A percentile compares a stretch with the other conserved stretches of the same genome.
Evolutionary conservation across 2,888 invertebrate genomes (phyloP).

Genomic region (Scaptomyza tumidula): DNA sequence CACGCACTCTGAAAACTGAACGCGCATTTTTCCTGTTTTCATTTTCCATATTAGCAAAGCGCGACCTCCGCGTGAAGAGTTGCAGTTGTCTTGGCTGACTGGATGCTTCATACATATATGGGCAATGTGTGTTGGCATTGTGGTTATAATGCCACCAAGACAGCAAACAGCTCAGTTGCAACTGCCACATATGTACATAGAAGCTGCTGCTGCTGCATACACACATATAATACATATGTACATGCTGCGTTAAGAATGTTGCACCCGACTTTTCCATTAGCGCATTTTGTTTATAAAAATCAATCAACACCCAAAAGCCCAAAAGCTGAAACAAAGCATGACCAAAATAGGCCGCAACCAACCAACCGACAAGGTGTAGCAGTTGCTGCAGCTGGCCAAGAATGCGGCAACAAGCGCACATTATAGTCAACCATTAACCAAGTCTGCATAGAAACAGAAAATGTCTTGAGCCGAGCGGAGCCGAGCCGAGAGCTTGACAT

Average conservation of each 20-base stretch:
- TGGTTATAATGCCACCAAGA: slow-evolving; percentile 72
- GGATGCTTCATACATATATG: slow-evolving; percentile 60
- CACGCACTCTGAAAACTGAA: slow-evolving; percentile 42
- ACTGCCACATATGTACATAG: slow-evolving; percentile 30
- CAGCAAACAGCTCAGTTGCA: slow-evolving; percentile 29
- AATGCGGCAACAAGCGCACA: slow-evolving; percentile 45
- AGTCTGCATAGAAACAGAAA: slow-evolving; percentile 35
- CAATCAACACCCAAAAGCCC: slow-evolving; percentile 80
- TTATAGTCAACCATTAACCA: slow-evolving; percentile 45
- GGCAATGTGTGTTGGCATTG: slow-evolving; percentile 62
- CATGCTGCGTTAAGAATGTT: slow-evolving; percentile 59
- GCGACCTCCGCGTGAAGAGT: slow-evolving; percentile 59
- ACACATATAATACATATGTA: slow-evolving; percentile 25
- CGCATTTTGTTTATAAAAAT: slow-evolving; percentile 74
- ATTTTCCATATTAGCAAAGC: slow-evolving; percentile 77
- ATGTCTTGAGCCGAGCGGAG: slow-evolving; percentile 3
- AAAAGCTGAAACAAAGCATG: slow-evolving; percentile 48
- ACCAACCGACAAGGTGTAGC: slow-evolving; percentile 20
- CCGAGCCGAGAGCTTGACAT: background rate
- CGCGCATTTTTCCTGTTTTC: slow-evolving; percentile 77
- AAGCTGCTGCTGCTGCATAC: slow-evolving; percentile 37
- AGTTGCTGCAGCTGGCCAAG: slow-evolving; percentile 40
- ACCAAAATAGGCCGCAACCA: slow-evolving; percentile 47
- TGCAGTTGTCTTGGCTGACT: slow-evolving; percentile 29
- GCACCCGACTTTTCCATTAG: slow-evolving; percentile 79